Conservation (phyloP, 2,797 vertebrate species). For the Vespertilio murinus region DNA sequence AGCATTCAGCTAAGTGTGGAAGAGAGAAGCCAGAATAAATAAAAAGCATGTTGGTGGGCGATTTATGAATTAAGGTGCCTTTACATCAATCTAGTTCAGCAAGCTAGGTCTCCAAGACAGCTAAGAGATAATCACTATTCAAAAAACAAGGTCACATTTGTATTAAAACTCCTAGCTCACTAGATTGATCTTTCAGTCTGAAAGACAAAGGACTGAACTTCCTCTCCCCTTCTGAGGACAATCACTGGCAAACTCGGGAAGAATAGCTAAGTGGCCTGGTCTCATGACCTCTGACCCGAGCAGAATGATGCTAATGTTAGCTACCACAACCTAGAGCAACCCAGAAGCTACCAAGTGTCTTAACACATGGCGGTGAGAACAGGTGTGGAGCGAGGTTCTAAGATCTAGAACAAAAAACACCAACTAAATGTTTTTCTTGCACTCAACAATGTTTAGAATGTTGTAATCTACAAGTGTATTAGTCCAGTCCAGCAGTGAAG, state of each 20-base stretch:
- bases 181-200: background rate
- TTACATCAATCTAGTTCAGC: background rate
- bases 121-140: background rate
- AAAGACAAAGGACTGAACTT: background rate
- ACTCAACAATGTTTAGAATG: background rate
- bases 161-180: background rate
- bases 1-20: conserved; percentile 91
- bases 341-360: background rate
- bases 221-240: background rate
- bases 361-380: background rate
- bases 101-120: background rate
- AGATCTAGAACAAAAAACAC: background rate
- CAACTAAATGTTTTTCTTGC: background rate
- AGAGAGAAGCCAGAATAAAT: conserved; percentile 82
- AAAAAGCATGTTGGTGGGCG: conserved; percentile 83
- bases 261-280: background rate
- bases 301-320: background rate
- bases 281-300: background rate
- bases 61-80: conserved; percentile 55
- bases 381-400: background rate
- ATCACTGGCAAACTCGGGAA: background rate
- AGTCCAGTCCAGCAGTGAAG: background rate
- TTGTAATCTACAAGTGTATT: background rate
- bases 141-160: background rate
- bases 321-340: background rate